A percentile compares a stretch with the other conserved stretches of the same genome.
Conservation (phyloP, 2,113 vertebrate genomes). For the Barnardius zonarius region DNA sequence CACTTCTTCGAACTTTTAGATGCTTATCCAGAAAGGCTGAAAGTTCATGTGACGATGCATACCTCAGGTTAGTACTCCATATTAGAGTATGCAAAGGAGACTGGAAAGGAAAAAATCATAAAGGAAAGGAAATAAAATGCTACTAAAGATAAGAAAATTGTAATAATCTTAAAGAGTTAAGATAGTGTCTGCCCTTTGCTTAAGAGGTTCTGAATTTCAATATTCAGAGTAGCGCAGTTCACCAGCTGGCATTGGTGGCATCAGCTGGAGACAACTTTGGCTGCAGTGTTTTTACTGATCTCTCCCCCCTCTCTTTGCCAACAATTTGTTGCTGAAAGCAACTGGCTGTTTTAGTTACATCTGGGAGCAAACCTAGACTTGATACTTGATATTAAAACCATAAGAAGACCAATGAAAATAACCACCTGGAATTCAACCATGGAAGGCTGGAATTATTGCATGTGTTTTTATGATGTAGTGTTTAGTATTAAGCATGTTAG, state of each 20-base stretch:
- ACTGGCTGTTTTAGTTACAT: not conserved
- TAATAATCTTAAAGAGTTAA: not conserved
- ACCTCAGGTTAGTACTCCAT: not conserved
- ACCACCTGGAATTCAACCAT: not conserved
- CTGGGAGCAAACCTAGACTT: not conserved
- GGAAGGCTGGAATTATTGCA: not conserved
- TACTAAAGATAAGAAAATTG: not conserved
- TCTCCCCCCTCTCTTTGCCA: not conserved
- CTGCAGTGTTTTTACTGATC: not conserved
- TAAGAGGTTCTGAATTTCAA: not conserved
- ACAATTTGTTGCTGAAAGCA: not conserved
- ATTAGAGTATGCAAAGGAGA: not conserved
- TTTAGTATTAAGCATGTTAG: not conserved
- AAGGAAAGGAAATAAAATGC: not conserved
- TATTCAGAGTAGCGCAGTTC: not conserved
- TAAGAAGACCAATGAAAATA: not conserved
- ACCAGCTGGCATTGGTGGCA: not conserved
- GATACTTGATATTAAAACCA: not conserved
- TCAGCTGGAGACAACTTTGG: not conserved
- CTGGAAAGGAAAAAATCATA: not conserved
- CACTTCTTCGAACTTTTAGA: not conserved
- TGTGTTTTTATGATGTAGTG: not conserved
- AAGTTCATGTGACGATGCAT: not conserved
- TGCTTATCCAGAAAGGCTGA: not conserved
- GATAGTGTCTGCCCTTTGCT: not conserved